A percentile compares a stretch with the other conserved stretches of the same genome.
These are phyloP conservation scores for Psittacula echo DNA, from an alignment of 2,797 vertebrate genomes.

Conservation along the genomic window DNA sequence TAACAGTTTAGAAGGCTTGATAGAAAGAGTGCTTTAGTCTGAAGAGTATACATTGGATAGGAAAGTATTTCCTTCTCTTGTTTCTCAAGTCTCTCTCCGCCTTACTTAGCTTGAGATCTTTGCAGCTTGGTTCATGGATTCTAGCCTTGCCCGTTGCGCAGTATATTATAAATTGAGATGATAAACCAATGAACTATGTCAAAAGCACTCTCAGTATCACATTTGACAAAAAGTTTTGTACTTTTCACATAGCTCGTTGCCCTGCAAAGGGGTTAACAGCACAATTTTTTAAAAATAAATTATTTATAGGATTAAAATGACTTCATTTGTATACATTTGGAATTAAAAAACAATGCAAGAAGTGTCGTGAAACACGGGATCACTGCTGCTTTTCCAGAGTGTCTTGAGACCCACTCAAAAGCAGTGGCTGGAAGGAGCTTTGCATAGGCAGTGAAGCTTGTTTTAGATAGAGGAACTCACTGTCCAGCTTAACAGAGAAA, in stretches of 20 bases:
- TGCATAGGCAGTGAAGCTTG: conserved; percentile 54
- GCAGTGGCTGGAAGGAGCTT: conserved; percentile 71
- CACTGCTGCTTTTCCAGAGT: conserved; percentile 72
- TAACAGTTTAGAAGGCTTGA: conserved; percentile 93
- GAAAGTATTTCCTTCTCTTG: conserved; percentile 84
- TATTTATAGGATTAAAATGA: conserved; percentile 88
- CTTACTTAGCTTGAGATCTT: conserved; percentile 88
- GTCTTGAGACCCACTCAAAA: conserved; percentile 62
- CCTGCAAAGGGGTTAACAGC: conserved; percentile 85
- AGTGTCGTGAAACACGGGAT: conserved; percentile 69
- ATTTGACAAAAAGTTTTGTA: conserved; percentile 88
- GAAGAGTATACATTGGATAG: conserved; percentile 90
- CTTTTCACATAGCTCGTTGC: conserved; percentile 85
- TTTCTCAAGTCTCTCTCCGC: conserved; percentile 84
- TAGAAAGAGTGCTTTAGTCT: conserved; percentile 92
- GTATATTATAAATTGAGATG: conserved; percentile 80
- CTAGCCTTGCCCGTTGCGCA: conserved; percentile 84
- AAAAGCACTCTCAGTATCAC: conserved; percentile 84
- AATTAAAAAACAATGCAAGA: conserved; percentile 82
- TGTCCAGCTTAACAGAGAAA: conserved; percentile 45
- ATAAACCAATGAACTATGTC: conserved; percentile 84
- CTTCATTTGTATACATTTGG: conserved; percentile 87
- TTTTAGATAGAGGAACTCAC: conserved; percentile 61
- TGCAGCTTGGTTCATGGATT: conserved; percentile 89
- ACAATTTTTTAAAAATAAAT: conserved; percentile 89